Conservation (phyloP, 92 coral and sea anemone species). For the Bergia puertoricense region DNA sequence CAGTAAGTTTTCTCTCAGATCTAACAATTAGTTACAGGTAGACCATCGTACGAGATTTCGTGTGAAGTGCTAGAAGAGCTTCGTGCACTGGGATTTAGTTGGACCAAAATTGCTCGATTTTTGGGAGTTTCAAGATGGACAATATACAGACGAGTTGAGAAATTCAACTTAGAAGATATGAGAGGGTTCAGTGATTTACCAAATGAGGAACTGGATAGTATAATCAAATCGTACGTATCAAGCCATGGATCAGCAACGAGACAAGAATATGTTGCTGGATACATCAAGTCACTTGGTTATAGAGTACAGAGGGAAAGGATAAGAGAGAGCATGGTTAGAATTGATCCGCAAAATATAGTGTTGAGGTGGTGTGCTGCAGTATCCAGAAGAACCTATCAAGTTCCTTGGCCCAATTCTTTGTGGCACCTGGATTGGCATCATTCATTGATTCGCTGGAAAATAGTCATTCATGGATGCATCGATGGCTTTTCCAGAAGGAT, state of each 20-base stretch:
- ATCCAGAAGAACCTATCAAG: constrained; percentile 47
- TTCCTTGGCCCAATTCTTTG: constrained; percentile 25
- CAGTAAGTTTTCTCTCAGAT: no score
- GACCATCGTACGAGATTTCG: constrained; percentile 47
- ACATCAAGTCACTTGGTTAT: constrained; percentile 23
- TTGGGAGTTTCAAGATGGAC: constrained; percentile 51
- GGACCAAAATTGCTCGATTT: constrained; percentile 33
- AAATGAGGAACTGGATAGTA: constrained; percentile 41
- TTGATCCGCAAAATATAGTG: constrained; percentile 35
- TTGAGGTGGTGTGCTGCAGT: constrained; percentile 48
- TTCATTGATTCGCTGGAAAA: no score
- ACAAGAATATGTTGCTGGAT: constrained; percentile 44
- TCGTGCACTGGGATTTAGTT: constrained; percentile 48
- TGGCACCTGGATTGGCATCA: no score
- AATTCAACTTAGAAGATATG: constrained; percentile 45
- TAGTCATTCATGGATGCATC: no score
- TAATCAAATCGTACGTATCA: constrained; percentile 45
- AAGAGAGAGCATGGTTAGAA: constrained; percentile 13
- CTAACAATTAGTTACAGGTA: constrained; percentile 7
- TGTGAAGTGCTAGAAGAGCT: constrained; percentile 59
- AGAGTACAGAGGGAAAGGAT: constrained; percentile 50
- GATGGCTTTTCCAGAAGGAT: no score
- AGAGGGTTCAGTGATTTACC: constrained; percentile 46
- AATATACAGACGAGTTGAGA: constrained; percentile 44
- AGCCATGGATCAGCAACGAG: constrained; percentile 47